Evolutionary conservation across 2,888 invertebrate genomes (phyloP).

Genomic region (Drosophila vallismaia): DNA sequence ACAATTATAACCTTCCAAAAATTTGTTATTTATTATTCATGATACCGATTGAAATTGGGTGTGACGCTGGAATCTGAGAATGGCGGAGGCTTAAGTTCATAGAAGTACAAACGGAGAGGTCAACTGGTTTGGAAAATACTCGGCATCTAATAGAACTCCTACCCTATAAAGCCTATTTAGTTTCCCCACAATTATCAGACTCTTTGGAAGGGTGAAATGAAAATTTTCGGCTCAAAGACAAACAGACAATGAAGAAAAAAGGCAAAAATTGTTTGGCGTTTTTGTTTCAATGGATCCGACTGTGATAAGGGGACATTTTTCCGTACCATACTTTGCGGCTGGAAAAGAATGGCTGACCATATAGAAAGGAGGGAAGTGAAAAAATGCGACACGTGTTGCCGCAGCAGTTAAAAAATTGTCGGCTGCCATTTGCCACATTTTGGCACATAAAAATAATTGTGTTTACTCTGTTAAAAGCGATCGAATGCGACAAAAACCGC

Average conservation of each 20-base stretch:
- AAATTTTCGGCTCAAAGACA: constrained; percentile 59
- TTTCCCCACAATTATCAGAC: background rate
- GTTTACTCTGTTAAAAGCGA: constrained; percentile 75
- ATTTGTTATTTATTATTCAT: too few relatives aligned
- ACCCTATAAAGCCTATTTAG: background rate
- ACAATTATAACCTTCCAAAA: too few relatives aligned
- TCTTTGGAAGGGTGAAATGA: background rate
- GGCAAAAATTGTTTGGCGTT: constrained; percentile 7
- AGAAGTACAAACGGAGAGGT: too few relatives aligned
- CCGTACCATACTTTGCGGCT: constrained; percentile 67
- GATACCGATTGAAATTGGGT: too few relatives aligned
- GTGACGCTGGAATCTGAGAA: too few relatives aligned
- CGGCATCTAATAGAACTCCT: too few relatives aligned
- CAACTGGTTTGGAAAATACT: too few relatives aligned
- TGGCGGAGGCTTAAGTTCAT: too few relatives aligned
- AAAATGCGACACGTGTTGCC: constrained; percentile 56
- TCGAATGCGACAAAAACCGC: constrained; percentile 52
- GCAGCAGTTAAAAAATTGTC: constrained; percentile 52
- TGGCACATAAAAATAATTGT: constrained; percentile 70
- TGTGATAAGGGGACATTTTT: constrained; percentile 63
- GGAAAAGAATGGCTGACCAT: constrained; percentile 24
- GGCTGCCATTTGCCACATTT: constrained; percentile 46
- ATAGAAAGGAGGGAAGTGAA: constrained; percentile 23
- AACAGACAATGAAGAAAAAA: constrained; percentile 45
- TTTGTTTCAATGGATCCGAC: constrained; percentile 27